Evolutionary conservation across 2,113 vertebrate species (phyloP), one percentile per base, ranked within the genome.

Genomic region (Brachionichthys hirsutus): DNA sequence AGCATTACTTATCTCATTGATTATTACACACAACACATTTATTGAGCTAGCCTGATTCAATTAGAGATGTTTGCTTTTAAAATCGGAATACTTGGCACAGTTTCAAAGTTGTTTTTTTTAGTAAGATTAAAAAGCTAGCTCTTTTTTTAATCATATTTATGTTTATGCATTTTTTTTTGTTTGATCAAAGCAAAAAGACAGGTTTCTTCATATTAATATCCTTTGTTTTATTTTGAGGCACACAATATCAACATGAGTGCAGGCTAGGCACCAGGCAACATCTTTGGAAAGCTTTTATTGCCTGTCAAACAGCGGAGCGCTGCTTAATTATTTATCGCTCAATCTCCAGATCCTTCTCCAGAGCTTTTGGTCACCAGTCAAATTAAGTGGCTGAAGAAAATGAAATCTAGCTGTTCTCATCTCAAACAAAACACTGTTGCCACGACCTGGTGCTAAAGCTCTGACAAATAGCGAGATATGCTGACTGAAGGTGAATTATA

Each of bases 221-320:
- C 61, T 70, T 51, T 48, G 22, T 54, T 41, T 36, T 16, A 35
- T 56, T 79, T 65, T 68, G 62, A 75, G 42, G 49, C 42, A 66
- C 62, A 70, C 54, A 73, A 35, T 50, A 57, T 17, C 17, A 18
- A 2, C 19, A 43, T 46, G 55, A 54, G 55, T 36, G 44, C 35
- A 75, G 42, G 67, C 51, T 54, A 7, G 43, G 44, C 6, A 3
- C 13, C 43, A 30, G 24, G 44, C 49, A 10, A 12, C 43, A 35
- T 64, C 44, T 68, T 59, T 64, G 34, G 35, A 45, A 40, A 62
- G 11, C 13, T n/a, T 53, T 54, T 53, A 66, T 35, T 38, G 10
- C 20, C 8, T 53, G 15, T 51, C 14, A 38, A 70, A 51, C 44
- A 60, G 18, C 15, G 35, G 36, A 54, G 13, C 15, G 19, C 20